phyloP scores from a whole-genome alignment of 2,888 invertebrate species.

The Sisyra terminalis region DNA sequence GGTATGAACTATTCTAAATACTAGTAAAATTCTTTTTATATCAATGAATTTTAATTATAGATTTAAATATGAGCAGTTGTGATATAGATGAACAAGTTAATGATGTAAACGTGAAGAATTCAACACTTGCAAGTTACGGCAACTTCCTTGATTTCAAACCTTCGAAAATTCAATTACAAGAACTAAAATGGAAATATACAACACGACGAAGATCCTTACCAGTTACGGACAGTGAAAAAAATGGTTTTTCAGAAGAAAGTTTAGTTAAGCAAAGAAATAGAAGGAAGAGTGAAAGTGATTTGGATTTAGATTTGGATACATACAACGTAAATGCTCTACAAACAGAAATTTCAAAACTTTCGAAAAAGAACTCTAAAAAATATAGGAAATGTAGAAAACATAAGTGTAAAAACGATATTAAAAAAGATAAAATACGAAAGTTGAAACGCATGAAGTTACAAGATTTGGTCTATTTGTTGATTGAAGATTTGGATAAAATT shows the following conservation, averaged over 20 bases:
- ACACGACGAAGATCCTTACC: slow-evolving; percentile 2
- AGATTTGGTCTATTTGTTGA: too few relatives aligned
- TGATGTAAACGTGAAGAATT: too few relatives aligned
- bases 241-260: background rate
- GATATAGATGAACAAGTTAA: too few relatives aligned
- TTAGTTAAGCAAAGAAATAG: slow-evolving; percentile 4
- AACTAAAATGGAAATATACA: slow-evolving; percentile 3
- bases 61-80: too few relatives aligned
- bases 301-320: slow-evolving; percentile 8
- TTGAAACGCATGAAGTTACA: background rate
- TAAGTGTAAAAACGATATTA: background rate
- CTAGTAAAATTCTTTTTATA: too few relatives aligned
- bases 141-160: background rate
- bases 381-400: background rate
- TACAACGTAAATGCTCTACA: slow-evolving; percentile 9
- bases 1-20: too few relatives aligned
- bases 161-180: background rate
- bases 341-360: slow-evolving; percentile 8
- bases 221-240: too few relatives aligned
- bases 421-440: slow-evolving; percentile 7
- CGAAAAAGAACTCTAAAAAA: background rate
- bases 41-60: too few relatives aligned
- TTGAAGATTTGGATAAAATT: too few relatives aligned
- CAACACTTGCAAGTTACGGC: too few relatives aligned
- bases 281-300: slow-evolving; percentile 10